Evolutionary conservation across 2,113 vertebrate species (phyloP), one percentile per base, ranked within the genome.

Genomic region (Ptychochromis oligacanthus): DNA sequence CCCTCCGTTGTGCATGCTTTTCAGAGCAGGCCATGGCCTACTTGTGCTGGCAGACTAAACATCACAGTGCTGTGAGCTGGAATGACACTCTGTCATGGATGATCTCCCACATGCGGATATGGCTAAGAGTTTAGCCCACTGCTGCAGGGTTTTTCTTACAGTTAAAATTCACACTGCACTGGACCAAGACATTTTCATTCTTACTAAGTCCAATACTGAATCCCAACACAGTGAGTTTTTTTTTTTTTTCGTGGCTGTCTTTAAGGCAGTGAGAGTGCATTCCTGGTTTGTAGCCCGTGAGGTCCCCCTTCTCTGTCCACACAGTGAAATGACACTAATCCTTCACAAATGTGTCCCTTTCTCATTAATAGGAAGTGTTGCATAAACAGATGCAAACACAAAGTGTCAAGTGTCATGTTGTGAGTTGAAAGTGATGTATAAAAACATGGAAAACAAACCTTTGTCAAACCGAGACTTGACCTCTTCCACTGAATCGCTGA

Each of bases 81-180:
- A 93, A 93, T 93, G 93, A 94, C 93, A 94, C 89, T 91, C 93
- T 92, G 93, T 94, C 94, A 94, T 90, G 92, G 92, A 89, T 93
- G 91, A 94, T 91, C 81, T 92, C 88, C 90, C 88, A 86, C 87
- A 93, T 81, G 90, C 81, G 24, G 75, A 88, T 93, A 88, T 85
- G 75, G 80, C 70, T 88, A 60, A 85, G 89, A 90, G 72, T 93
- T 87, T 78, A 79, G 86, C 78, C 75, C 76, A 77, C 70, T 81
- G 89, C 91, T 91, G 85, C 72, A 54, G 84, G 91, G 36, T 83
- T 85, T 82, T 89, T 88, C 88, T 77, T 85, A 40, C 82, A 80
- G 87, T 89, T 93, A 80, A 93, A 88, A 94, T 90, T 91, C 92
- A 93, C 79, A 89, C 83, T 46, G 86, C 89, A 80, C 65, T 84